phyloP scores from a whole-genome alignment of 2,888 invertebrate genomes.

The Phyllotreta cruciferae region DNA sequence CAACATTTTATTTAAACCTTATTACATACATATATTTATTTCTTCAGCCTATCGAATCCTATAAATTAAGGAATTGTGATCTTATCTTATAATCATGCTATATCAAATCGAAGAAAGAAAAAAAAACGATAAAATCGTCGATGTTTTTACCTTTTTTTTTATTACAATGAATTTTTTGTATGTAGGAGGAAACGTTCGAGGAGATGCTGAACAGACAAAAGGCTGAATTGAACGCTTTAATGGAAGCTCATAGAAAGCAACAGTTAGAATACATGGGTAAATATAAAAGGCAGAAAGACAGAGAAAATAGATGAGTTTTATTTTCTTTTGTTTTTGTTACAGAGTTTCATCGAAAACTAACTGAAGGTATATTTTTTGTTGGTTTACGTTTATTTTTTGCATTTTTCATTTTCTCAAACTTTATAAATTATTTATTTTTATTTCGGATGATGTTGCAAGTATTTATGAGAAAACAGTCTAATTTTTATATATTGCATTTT shows the following conservation, averaged over 20 bases:
- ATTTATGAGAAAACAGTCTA: too few relatives aligned
- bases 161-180: conserved; percentile 31
- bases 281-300: conserved; percentile 45
- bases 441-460: conserved; percentile 5
- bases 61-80: too few relatives aligned
- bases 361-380: conserved; percentile 45
- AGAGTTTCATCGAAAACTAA: conserved; percentile 52
- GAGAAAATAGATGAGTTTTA: conserved; percentile 42
- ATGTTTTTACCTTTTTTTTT: background rate
- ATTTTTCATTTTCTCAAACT: conserved; percentile 20
- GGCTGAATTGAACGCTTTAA: conserved; percentile 64
- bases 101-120: background rate
- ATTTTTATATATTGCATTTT: too few relatives aligned
- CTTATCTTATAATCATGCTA: too few relatives aligned
- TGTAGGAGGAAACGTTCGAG: conserved; percentile 60
- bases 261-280: conserved; percentile 60
- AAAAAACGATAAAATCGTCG: background rate
- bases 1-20: too few relatives aligned
- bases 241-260: conserved; percentile 63
- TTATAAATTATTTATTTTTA: conserved; percentile 19
- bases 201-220: conserved; percentile 63
- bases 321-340: conserved; percentile 45
- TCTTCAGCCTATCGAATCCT: too few relatives aligned
- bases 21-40: too few relatives aligned
- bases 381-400: conserved; percentile 23